Evolutionary conservation across 2,797 vertebrate species (phyloP), one percentile per base, ranked within the genome.

Genomic region (Pelochelys cantorii): DNA sequence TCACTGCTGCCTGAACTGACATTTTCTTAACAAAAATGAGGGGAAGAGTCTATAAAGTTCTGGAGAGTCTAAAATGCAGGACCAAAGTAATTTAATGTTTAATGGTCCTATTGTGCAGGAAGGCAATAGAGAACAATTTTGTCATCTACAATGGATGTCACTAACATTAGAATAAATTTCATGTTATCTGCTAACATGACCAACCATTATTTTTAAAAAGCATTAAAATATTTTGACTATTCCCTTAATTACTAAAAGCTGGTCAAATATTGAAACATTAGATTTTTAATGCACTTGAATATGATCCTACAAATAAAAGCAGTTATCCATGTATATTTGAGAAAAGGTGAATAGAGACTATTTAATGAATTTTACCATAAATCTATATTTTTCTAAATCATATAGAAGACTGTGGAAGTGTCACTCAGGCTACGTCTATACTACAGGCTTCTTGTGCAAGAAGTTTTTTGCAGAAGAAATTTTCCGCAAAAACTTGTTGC

Each of bases 341-440:
- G 91, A 2, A 4, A 96, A 92, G 93, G 90, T 31, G 0, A 2
- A 89, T 87, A 87, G 93, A 96, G 93, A 93, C 90, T 95, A 97
- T 95, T 92, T 84, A 92, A 96, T 96, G 95, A 96, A 80, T 90
- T 91, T 94, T 89, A 93, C 92, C 92, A 94, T 88, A 92, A 96
- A 95, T 91, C 93, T 92, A 96, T 96, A 96, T 34, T 94, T 96
- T 94, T 96, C 95, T 94, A 95, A 97, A 95, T 95, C 96, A 86
- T 95, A 94, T 95, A 96, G 95, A 95, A 96, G 96, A 97, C 96
- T 96, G 95, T 96, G 96, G 95, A 48, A 96, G 95, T 96, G 95
- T 96, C 96, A 97, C 95, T 96, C 95, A 48, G 42, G 42, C 42
- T 48, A 48, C 8, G 42, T 48, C 42, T 48, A 48, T 9, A 48